These are phyloP conservation scores for Tupiocoris notatus DNA, from an alignment of 2,888 invertebrate species.

Conservation along the genomic window DNA sequence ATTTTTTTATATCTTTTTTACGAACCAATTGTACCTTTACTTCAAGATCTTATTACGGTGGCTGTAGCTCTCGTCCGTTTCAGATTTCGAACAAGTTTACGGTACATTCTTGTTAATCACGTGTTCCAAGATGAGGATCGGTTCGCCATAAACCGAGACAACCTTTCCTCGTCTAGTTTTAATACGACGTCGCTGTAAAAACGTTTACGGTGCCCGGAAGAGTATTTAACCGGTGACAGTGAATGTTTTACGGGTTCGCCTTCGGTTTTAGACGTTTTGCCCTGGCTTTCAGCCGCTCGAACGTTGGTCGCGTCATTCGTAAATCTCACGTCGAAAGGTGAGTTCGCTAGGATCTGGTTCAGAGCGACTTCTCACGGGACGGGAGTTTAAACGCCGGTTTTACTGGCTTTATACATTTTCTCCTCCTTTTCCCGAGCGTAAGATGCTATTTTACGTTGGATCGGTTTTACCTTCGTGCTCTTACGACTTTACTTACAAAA, in stretches of 20 bases:
- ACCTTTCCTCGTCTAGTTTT: conserved; percentile 30
- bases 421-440: background rate
- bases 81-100: background rate
- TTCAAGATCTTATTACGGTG: too few relatives aligned
- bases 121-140: background rate
- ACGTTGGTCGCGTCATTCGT: background rate
- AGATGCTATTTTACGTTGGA: background rate
- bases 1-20: too few relatives aligned
- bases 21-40: too few relatives aligned
- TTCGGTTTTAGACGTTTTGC: conserved; percentile 14
- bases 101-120: background rate
- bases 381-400: background rate
- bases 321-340: background rate
- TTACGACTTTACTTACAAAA: background rate
- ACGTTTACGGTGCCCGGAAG: conserved; percentile 6
- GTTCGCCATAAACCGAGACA: conserved; percentile 17
- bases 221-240: conserved; percentile 21
- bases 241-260: conserved; percentile 21
- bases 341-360: background rate
- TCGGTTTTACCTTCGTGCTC: background rate
- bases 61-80: background rate
- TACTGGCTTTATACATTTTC: background rate
- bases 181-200: conserved; percentile 12
- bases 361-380: background rate
- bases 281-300: background rate